Conservation (phyloP, 2,888 invertebrate species). For the Parnassius smintheus region DNA sequence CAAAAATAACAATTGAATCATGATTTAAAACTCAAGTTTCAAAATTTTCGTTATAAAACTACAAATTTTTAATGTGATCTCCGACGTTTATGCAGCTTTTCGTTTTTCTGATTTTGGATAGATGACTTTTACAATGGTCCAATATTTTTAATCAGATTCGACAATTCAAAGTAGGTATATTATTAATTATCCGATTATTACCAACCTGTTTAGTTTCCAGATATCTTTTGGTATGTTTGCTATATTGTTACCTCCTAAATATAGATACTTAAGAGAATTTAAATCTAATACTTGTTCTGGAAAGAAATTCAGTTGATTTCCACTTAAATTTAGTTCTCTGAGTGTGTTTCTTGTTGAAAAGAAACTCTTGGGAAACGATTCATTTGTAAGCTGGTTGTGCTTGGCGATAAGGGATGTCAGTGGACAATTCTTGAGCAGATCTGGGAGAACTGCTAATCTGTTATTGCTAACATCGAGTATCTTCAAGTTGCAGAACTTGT, state of each 20-base stretch:
- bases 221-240: slow-evolving; percentile 90
- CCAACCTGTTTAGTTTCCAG: slow-evolving; percentile 72
- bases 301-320: slow-evolving; percentile 91
- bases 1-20: too few relatives aligned
- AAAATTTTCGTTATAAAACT: too few relatives aligned
- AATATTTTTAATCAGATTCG: too few relatives aligned
- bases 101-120: too few relatives aligned
- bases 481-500: slow-evolving; percentile 86
- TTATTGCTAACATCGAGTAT: slow-evolving; percentile 94
- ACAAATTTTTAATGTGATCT: too few relatives aligned
- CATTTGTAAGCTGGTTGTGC: slow-evolving; percentile 92
- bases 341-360: slow-evolving; percentile 82
- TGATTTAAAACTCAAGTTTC: too few relatives aligned
- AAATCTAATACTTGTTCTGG: slow-evolving; percentile 94
- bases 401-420: slow-evolving; percentile 91
- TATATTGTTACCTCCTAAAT: slow-evolving; percentile 94
- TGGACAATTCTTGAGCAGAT: slow-evolving; percentile 87
- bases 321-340: slow-evolving; percentile 96
- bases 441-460: slow-evolving; percentile 87
- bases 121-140: too few relatives aligned
- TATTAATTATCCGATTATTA: slow-evolving; percentile 5
- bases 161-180: too few relatives aligned
- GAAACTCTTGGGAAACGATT: slow-evolving; percentile 94
- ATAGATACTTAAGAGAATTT: slow-evolving; percentile 88
- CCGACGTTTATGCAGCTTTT: too few relatives aligned